Base-by-base conservation (phyloP, 2,797 vertebrate genomes). In the Pteropus rufus region DNA sequence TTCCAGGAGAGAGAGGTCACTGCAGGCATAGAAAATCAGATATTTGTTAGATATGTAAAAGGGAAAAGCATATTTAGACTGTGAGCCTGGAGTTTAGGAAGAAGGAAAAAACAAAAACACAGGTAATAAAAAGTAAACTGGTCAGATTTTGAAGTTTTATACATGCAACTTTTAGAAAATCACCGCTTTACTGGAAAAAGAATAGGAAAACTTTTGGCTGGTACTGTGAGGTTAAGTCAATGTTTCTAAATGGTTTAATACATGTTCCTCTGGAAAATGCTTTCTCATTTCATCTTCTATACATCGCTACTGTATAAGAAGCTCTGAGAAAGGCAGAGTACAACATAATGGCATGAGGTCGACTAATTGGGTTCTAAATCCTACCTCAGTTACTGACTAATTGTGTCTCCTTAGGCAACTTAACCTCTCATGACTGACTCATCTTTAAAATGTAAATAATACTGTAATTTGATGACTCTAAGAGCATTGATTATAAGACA, bases 391-490 rank as follows among this genome's bases (percentile, higher is more conserved):
- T 65, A 60, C 8, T 29, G 36, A 83, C 64, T 73, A 86, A 73
- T 14, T 52, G 39, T 75, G 36, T 36, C n/a, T 58, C 79, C 29
- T 93, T 58, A 92, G 41, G 84, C 46, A 90, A 97, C 44, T 88
- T 70, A 86, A 73, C 81, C 76, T 94, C 70, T 94, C 75, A 60
- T 12, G 58, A 23, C 64, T 12, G 58, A 23, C 64, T 96, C 73
- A 60, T 88, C 86, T 96, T 95, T 73, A 96, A 92, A 95, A 97
- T 94, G 49, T 54, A 96, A 96, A 92, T 89, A 95, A 89, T 81
- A 90, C 29, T 8, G 18, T 91, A 95, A 95, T 93, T 96, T 44
- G 44, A 81, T 23, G 26, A 87, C 62, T 92, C 92, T 93, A 95
- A 93, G 39, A 77, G n/a, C 60, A 87, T 0, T 80, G 84, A 92